phyloP scores from a whole-genome alignment of 2,888 invertebrate species.

The Opisthograptis luteolata region DNA sequence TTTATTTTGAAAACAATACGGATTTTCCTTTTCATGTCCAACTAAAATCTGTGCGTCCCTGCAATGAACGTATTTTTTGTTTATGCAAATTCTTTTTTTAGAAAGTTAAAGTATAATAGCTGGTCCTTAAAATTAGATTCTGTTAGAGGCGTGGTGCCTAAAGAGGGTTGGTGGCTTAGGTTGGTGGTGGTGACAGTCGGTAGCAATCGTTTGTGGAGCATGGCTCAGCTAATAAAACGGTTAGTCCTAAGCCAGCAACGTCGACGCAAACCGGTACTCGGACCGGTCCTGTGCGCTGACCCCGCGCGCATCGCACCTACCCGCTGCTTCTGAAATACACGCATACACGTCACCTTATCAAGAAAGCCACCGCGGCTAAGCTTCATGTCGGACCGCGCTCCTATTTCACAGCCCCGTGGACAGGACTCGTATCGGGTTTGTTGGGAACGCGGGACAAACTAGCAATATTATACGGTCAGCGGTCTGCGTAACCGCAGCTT shows the following conservation, averaged over 20 bases:
- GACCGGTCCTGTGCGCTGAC: conserved; percentile 70
- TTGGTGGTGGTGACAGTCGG: conserved; percentile 42
- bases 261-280: conserved; percentile 77
- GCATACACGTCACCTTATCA: conserved; percentile 78
- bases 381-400: conserved; percentile 71
- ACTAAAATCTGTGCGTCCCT: not conserved
- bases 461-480: conserved; percentile 61
- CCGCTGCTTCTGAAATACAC: conserved; percentile 75
- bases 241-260: conserved; percentile 75
- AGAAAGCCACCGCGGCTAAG: conserved; percentile 68
- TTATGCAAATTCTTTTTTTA: too few relatives aligned
- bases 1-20: conserved; percentile 7
- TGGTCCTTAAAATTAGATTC: conserved; percentile 27
- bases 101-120: too few relatives aligned
- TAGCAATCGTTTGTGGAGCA: conserved; percentile 78
- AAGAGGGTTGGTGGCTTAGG: conserved; percentile 47
- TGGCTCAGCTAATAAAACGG: conserved; percentile 81
- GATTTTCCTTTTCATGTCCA: conserved; percentile 16
- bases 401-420: conserved; percentile 67
- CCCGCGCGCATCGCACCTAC: conserved; percentile 54
- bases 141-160: conserved; percentile 43
- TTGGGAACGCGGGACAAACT: conserved; percentile 64
- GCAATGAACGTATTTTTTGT: too few relatives aligned
- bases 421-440: conserved; percentile 65
- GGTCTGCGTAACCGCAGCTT: conserved; percentile 68